phyloP scores from a whole-genome alignment of 2,797 vertebrate species.

The Acrocephalus scirpaceus region DNA sequence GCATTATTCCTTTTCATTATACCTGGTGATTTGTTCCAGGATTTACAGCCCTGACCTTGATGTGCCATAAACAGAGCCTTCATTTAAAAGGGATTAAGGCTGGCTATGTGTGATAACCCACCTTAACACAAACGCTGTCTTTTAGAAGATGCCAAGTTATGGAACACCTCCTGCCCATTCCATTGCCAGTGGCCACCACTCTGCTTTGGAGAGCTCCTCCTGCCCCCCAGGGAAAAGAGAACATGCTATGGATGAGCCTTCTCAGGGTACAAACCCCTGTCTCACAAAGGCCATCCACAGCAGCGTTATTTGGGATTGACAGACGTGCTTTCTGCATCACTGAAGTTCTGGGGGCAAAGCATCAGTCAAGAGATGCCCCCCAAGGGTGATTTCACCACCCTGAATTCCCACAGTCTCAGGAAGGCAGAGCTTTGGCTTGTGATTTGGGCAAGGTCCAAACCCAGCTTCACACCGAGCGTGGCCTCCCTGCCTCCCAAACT shows the following conservation, averaged over 20 bases:
- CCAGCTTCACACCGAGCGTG: fast-evolving
- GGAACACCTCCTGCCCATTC: neutral
- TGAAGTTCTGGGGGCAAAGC: neutral
- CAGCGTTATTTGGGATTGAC: neutral
- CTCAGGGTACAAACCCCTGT: neutral
- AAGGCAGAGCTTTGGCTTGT: neutral
- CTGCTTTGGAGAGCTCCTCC: neutral
- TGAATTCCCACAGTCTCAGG: neutral
- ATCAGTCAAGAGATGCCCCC: fast-evolving
- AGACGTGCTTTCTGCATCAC: neutral
- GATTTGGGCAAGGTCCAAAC: neutral
- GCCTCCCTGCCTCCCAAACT: neutral
- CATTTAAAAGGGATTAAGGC: slow-evolving; percentile 46
- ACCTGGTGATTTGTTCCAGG: slow-evolving; percentile 44
- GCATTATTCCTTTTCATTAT: slow-evolving; percentile 47
- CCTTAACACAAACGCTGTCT: neutral
- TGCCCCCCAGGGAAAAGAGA: neutral
- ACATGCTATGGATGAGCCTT: fast-evolving
- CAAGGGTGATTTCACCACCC: neutral
- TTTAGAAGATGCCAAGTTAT: neutral
- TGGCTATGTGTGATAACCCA: slow-evolving; percentile 2
- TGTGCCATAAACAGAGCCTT: slow-evolving; percentile 24
- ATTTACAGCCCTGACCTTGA: slow-evolving; percentile 36
- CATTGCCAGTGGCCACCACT: fast-evolving
- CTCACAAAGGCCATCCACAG: neutral